phyloP scores from a whole-genome alignment of 1,140 invertebrate species.

The Solenopsis fugax region DNA sequence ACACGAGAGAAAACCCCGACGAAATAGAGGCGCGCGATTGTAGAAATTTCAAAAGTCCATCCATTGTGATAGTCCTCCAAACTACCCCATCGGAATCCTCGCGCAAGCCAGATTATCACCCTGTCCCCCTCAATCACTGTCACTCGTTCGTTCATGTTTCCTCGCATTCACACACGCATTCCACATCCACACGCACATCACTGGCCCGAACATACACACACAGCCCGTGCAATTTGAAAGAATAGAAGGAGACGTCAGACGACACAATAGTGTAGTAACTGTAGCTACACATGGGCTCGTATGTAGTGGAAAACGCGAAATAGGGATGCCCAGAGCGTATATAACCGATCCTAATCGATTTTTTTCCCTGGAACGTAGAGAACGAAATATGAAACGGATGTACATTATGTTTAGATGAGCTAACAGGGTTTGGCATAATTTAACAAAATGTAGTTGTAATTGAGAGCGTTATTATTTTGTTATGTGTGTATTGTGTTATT shows the following conservation, averaged over 20 bases:
- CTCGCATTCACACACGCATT: conserved; percentile 68
- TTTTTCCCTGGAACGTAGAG: conserved; percentile 27
- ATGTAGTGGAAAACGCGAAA: conserved; percentile 62
- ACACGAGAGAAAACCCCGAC: conserved; percentile 6
- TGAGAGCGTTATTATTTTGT: conserved; percentile 38
- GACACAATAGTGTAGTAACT: conserved; percentile 63
- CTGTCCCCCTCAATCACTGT: conserved; percentile 68
- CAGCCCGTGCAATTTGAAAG: conserved; percentile 59
- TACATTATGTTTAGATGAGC: conserved; percentile 39
- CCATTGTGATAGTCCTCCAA: conserved; percentile 72
- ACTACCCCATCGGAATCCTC: conserved; percentile 61
- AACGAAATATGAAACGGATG: conserved; percentile 24
- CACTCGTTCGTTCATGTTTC: conserved; percentile 73
- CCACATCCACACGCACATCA: conserved; percentile 74
- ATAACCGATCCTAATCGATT: conserved; percentile 73
- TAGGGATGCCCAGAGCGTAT: conserved; percentile 72
- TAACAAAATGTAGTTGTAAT: conserved; percentile 35
- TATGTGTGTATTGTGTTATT: conserved; percentile 58
- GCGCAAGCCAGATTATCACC: conserved; percentile 66
- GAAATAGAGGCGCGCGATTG: conserved; percentile 71
- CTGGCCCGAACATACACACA: conserved; percentile 68
- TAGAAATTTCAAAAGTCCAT: conserved; percentile 70
- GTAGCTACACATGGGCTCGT: conserved; percentile 61
- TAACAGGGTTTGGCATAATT: conserved; percentile 32
- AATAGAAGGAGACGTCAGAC: conserved; percentile 67